Percentiles rank a stretch among this genome's conserved stretches.
These are phyloP conservation scores for Diorhabda carinulata DNA, from an alignment of 1,140 invertebrate genomes.

Conservation along the genomic window DNA sequence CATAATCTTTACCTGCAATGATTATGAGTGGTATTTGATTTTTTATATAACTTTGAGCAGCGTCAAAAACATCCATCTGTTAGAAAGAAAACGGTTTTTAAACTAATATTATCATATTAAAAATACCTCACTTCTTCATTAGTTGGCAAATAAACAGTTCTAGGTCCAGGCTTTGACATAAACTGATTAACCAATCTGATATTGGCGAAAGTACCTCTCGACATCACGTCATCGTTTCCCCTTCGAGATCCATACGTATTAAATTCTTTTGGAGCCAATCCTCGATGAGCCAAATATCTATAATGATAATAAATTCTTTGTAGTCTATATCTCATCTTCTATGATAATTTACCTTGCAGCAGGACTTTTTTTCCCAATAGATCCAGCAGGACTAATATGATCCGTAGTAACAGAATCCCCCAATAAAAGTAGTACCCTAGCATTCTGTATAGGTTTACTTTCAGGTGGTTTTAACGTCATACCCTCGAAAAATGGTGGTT, in stretches of 20 bases:
- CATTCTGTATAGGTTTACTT: slow-evolving; percentile 57
- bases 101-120: not conserved
- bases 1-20: slow-evolving; percentile 96
- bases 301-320: not conserved
- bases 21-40: slow-evolving; percentile 75
- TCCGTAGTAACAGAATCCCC: not conserved
- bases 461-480: slow-evolving; percentile 55
- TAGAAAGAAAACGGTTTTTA: not conserved
- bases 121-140: slow-evolving; percentile 65
- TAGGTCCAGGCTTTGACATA: slow-evolving; percentile 28
- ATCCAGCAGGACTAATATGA: not conserved
- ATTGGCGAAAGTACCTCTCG: not conserved
- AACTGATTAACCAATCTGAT: not conserved
- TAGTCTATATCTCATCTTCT: too few species aligned
- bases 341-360: slow-evolving; percentile 17
- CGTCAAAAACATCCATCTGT: slow-evolving; percentile 92
- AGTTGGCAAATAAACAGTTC: slow-evolving; percentile 83
- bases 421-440: slow-evolving; percentile 62
- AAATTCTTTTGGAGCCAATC: not conserved
- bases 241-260: not conserved
- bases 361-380: not conserved
- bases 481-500: slow-evolving; percentile 92
- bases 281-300: not conserved
- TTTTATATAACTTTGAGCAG: slow-evolving; percentile 76
- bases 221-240: not conserved